Evolutionary conservation across 2,888 invertebrate species (phyloP), one percentile per base, ranked within the genome.

Genomic region (Sacculina carcini): DNA sequence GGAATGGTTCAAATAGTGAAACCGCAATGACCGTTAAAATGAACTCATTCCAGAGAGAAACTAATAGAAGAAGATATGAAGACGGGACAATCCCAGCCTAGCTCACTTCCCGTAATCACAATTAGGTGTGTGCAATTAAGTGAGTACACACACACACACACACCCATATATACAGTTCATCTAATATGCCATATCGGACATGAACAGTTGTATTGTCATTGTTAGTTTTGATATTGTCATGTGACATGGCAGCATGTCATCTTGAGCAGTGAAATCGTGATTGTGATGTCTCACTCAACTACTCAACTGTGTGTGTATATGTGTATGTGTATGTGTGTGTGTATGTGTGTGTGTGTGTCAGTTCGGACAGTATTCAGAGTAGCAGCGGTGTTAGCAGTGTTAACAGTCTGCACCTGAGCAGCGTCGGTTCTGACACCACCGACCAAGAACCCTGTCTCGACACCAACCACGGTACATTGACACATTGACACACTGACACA

Each of bases 321-420:
- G n/a, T 46, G 26, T 26, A 23, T 21, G 24, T 44, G 7, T 10
- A 6, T 23, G 34, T 23, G 24, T 23, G 10, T 12, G 24, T 3
- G 24, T 2, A 10, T 16, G 26, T 19, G 5, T 58, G 58, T 46
- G 63, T 63, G 58, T 60, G 60, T 42, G 57, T 61, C 52, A 65
- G 64, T 55, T 59, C 63, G 6, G 67, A 67, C 56, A 67, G 66
- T 7, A 60, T 66, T 53, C 64, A 62, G 51, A 65, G 65, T 55
- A 67, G 67, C 23, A 67, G 67, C 55, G 67, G 68, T 10, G 66
- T 68, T 4, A 66, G 66, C 40, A 67, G 67, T 9, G 65, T 65
- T 4, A 64, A 64, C 14, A 67, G 66, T 3, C 59, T 67, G 19
- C 65, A 67, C 53, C 56, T 59, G 23, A 56, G 56, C 40, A 55